phyloP scores from a whole-genome alignment of 2,888 invertebrate species.

The Xanthostigma xanthostigma region DNA sequence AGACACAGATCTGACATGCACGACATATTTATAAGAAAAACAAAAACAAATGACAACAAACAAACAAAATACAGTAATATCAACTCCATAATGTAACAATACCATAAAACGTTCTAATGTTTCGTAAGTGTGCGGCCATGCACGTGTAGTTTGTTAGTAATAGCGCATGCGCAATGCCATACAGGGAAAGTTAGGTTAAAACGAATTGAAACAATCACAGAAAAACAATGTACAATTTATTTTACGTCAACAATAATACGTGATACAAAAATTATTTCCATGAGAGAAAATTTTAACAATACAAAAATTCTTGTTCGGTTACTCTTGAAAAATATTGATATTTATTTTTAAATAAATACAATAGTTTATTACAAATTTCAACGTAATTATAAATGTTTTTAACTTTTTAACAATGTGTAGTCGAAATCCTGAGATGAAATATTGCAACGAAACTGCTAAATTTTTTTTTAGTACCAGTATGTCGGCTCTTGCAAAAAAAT shows the following conservation, averaged over 20 bases:
- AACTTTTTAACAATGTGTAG: too few relatives aligned
- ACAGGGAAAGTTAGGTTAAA: too few relatives aligned
- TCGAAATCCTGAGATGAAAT: too few relatives aligned
- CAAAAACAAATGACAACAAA: conserved; percentile 3
- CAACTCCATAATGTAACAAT: neutral
- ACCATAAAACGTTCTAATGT: neutral
- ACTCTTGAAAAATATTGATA: neutral
- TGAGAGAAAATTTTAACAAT: too few relatives aligned
- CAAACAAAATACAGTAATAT: conserved; percentile 1
- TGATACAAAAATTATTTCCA: too few relatives aligned
- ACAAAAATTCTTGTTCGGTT: neutral
- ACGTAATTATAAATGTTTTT: too few relatives aligned
- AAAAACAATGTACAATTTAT: neutral
- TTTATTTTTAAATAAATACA: neutral
- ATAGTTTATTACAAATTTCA: too few relatives aligned
- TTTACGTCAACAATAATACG: neutral
- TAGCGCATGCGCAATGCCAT: neutral
- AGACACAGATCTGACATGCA: neutral
- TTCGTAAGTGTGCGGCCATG: neutral
- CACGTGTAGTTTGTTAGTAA: neutral
- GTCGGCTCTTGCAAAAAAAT: too few relatives aligned
- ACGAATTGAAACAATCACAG: too few relatives aligned
- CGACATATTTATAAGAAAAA: neutral
- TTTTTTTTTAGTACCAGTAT: too few relatives aligned
- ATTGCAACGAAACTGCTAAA: too few relatives aligned